Base-by-base conservation (phyloP, 1,140 invertebrate genomes). In the Phymorhynchus buccinoides region DNA sequence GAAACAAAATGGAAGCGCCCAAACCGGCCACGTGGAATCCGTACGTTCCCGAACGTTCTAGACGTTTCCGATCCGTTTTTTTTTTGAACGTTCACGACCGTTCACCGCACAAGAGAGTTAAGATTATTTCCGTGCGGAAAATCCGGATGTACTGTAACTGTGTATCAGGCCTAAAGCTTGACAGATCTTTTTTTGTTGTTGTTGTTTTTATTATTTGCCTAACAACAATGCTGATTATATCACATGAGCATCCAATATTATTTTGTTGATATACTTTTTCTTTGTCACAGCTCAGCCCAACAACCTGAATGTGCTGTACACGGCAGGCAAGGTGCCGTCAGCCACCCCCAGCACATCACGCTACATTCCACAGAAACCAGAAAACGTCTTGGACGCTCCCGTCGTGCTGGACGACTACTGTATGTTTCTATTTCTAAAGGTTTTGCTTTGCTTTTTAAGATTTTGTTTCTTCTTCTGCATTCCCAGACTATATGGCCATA, bases 401-500 rank as follows among this genome's bases (percentile, higher is more conserved):
- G 97, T 99, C 89, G 97, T 99, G 88, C 93, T 98, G 35, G 97
- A 99, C 94, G 98, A 99, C 94, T 99, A 98, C 94, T 99, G 97
- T 97, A 95, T 95, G 95, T 94, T 77, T n/a, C 30, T 83, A 2
- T 78, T 39, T 73, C 39, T 18, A 35, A 32, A 12, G 22, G 37
- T 85, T 82, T 56, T 85, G 77, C 82, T 48, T 71, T 68, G 37
- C 27, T 62, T 81, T 30, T 4, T 27, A 6, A n/a, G 80, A 1
- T 30, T 62, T 4, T 56, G 14, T 22, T 42, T 7, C 12, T n/a
- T 42, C 37, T 44, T 80, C 22, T 80, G 7, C 30, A 80, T 80
- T 2, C n/a, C n/a, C n/a, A n/a, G n/a, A n/a, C n/a, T n/a, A n/a
- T n/a, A n/a, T n/a, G n/a, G n/a, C n/a, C n/a, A n/a, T n/a, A n/a